Evolutionary conservation across 2,113 vertebrate genomes (phyloP), one percentile per base, ranked within the genome.

Genomic region (Callospermophilus lateralis): DNA sequence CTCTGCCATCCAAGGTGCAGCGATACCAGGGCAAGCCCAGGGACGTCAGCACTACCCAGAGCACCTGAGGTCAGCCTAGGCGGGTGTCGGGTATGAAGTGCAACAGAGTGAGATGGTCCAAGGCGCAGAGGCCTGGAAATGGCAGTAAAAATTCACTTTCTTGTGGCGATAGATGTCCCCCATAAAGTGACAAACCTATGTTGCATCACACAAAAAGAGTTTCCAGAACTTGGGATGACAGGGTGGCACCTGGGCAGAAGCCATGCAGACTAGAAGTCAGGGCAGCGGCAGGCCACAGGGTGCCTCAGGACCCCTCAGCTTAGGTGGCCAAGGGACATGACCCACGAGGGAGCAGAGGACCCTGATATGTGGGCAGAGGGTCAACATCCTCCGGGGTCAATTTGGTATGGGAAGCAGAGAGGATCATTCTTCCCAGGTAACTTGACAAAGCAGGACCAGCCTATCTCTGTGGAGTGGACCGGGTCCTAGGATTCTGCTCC

Each of bases 331-430:
- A 67, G 42, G 45, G 55, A 30, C 19, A 2, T 17, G 16, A 8
- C 48, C 74, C 76, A 8, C 1, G 6, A 16, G 0, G 1, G 17
- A 37, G 24, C 17, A 3, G 24, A 1, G 22, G 70, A 30, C 3
- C 0, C 8, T 4, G 15, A n/a, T 34, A 3, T n/a, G 3, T 3
- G 0, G 53, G 16, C 32, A 4, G 0, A 37, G 11, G 4, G 37
- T 10, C 8, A 26, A 55, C 32, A 11, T 8, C 22, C n/a, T 65
- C 34, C n/a, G 70, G 5, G 13, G 5, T 34, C 0, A 2, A 19
- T 37, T 34, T 16, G 11, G 37, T 34, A 84, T 72, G 7, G 89
- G 10, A 83, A 76, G n/a, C 42, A 77, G 79, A 80, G 48, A 65
- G 39, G 78, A 68, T 9, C 12, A 15, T 80, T n/a, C 51, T 73